These are phyloP conservation scores for Sinhomidia bicolor DNA, from an alignment of 2,888 invertebrate species.

Conservation along the genomic window DNA sequence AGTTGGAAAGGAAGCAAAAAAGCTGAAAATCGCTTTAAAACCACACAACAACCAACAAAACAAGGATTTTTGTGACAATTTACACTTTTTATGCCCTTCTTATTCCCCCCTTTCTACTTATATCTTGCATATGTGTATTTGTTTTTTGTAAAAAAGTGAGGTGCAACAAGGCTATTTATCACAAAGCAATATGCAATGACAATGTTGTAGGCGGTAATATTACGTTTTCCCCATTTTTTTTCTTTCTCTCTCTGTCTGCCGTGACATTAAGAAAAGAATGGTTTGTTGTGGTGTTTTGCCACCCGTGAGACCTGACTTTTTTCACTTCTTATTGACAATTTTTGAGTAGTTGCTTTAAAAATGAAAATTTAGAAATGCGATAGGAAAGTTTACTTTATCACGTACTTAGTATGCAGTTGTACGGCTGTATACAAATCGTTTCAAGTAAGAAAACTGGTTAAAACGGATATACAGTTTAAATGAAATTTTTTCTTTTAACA, in stretches of 20 bases:
- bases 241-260: background rate
- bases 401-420: background rate
- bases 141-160: constrained; percentile 40
- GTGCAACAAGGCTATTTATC: constrained; percentile 29
- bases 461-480: background rate
- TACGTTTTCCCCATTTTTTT: background rate
- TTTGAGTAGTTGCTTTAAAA: constrained; percentile 6
- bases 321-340: constrained; percentile 45
- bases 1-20: constrained; percentile 7
- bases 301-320: constrained; percentile 67
- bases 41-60: constrained; percentile 33
- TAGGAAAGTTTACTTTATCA: background rate
- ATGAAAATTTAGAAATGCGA: background rate
- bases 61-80: constrained; percentile 60
- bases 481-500: background rate
- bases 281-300: constrained; percentile 69
- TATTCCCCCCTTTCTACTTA: background rate
- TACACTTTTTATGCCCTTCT: constrained; percentile 49
- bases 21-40: constrained; percentile 53
- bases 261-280: constrained; percentile 62
- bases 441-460: background rate
- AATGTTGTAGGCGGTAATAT: constrained; percentile 21
- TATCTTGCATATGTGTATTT: constrained; percentile 15
- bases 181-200: background rate
- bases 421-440: background rate